A percentile compares a stretch with the other conserved stretches of the same genome.
Evolutionary conservation across 2,888 invertebrate genomes (phyloP).

Genomic region (Drosophila pseudotalamancana): DNA sequence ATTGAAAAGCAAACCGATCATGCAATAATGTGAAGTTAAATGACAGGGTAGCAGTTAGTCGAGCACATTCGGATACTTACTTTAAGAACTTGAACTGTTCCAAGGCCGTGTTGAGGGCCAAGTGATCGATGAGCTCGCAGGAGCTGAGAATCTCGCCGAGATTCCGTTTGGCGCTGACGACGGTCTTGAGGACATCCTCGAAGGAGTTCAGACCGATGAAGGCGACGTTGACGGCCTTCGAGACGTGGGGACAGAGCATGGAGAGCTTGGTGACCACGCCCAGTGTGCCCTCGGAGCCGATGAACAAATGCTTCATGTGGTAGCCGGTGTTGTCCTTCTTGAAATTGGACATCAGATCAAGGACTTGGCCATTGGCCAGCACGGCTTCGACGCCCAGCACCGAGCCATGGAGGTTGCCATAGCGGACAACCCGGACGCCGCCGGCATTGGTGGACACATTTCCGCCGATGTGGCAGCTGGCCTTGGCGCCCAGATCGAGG

Average conservation of each 20-base stretch:
- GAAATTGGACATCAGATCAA: slow-evolving; percentile 93
- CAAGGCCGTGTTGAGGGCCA: slow-evolving; percentile 88
- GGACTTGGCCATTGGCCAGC: slow-evolving; percentile 91
- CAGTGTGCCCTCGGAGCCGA: slow-evolving; percentile 98
- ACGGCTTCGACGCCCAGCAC: slow-evolving; percentile 96
- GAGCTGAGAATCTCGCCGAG: slow-evolving; percentile 95
- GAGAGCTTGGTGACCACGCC: slow-evolving; percentile 97
- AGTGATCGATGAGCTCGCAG: slow-evolving; percentile 96
- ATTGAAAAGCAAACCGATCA: too few relatives aligned
- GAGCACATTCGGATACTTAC: slow-evolving; percentile 68
- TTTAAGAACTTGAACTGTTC: slow-evolving; percentile 86
- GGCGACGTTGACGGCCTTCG: slow-evolving; percentile 93
- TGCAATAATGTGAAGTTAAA: too few relatives aligned
- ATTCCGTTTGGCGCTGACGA: slow-evolving; percentile 88
- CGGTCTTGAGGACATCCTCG: slow-evolving; percentile 90
- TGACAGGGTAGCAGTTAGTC: not conserved
- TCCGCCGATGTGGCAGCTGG: slow-evolving; percentile 97
- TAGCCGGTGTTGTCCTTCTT: slow-evolving; percentile 99
- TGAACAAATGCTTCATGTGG: slow-evolving; percentile 97
- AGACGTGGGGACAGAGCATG: slow-evolving; percentile 94
- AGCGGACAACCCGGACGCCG: slow-evolving; percentile 95
- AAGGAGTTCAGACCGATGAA: slow-evolving; percentile 93
- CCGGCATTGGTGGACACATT: slow-evolving; percentile 99
- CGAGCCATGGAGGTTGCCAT: slow-evolving; percentile 97
- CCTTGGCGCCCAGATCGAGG: slow-evolving; percentile 98